phyloP scores from a whole-genome alignment of 2,113 vertebrate species.

The Calonectris borealis region DNA sequence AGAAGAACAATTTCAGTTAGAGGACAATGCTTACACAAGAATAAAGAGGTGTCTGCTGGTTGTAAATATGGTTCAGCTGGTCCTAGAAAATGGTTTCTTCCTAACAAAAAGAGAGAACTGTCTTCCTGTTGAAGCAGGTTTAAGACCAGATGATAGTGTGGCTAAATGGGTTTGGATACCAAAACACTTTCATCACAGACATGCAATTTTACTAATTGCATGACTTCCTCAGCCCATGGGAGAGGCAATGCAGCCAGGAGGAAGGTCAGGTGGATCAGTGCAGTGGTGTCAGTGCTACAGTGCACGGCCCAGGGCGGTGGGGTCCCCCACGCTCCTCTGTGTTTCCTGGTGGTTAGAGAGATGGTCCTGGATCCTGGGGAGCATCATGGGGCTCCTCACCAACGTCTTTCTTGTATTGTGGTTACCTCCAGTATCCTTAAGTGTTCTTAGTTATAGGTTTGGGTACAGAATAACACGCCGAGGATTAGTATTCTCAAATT shows the following conservation, averaged over 20 bases:
- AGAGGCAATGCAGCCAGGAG: neutral
- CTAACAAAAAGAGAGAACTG: neutral
- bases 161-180: neutral
- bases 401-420: neutral
- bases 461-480: neutral
- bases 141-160: neutral
- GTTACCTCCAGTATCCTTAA: neutral
- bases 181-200: neutral
- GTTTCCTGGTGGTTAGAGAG: neutral
- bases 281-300: neutral
- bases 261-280: accelerated
- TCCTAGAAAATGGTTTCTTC: neutral
- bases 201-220: neutral
- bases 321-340: neutral
- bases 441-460: neutral
- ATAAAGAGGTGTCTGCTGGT: neutral
- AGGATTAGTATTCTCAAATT: neutral
- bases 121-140: neutral
- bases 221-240: neutral
- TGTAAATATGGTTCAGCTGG: neutral
- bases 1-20: neutral
- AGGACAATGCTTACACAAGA: neutral
- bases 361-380: neutral
- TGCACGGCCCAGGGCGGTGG: no score
- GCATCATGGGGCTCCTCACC: neutral